These are phyloP conservation scores for Uria aalge DNA, from an alignment of 2,113 vertebrate genomes.

Conservation along the genomic window DNA sequence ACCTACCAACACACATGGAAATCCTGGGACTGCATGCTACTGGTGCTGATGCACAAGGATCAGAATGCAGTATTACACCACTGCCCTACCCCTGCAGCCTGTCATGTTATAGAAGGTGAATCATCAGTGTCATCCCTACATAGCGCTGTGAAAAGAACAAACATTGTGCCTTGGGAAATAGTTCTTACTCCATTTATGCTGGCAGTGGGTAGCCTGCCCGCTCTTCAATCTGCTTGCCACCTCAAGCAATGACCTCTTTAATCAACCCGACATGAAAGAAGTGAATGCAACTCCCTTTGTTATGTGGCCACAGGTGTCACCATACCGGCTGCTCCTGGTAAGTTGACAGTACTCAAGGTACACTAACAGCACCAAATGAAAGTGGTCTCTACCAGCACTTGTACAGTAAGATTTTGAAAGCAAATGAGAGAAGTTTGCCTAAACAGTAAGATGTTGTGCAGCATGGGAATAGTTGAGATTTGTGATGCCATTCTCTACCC, in stretches of 20 bases:
- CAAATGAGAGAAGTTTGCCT: background rate
- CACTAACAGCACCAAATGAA: background rate
- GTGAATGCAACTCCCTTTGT: background rate
- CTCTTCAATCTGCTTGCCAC: background rate
- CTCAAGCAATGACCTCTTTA: background rate
- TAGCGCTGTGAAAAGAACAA: background rate
- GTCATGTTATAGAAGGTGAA: background rate
- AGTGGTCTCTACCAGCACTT: background rate
- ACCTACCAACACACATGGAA: background rate
- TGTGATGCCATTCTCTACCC: background rate
- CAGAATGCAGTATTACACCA: background rate
- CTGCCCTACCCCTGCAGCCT: background rate
- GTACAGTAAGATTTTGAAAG: background rate
- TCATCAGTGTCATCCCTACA: background rate
- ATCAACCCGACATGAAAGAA: background rate
- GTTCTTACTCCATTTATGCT: background rate
- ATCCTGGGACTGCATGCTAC: background rate
- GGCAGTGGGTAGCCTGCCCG: background rate
- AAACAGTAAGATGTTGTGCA: accelerated
- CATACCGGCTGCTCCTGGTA: background rate
- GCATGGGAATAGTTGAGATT: background rate
- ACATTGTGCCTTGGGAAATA: background rate
- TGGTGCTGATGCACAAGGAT: background rate
- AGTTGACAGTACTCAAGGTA: background rate
- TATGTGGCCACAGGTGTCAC: accelerated